Conservation (phyloP, 2,888 invertebrate species). For the Drosophila paranaensis region DNA sequence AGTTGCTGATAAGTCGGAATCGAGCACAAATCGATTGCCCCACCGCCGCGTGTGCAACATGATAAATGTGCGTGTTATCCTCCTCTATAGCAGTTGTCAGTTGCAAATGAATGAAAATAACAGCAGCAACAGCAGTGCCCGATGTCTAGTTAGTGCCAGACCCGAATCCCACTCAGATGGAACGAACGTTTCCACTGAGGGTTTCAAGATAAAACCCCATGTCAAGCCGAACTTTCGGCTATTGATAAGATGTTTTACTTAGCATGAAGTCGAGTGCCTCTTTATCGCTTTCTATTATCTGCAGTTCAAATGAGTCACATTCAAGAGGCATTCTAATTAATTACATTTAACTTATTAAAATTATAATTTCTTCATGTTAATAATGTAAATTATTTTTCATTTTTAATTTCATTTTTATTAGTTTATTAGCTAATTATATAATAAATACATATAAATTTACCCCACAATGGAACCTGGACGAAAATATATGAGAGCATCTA, state of each 20-base stretch:
- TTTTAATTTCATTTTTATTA: too few relatives aligned
- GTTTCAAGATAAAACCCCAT: constrained; percentile 24
- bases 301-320: not conserved
- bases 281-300: constrained; percentile 3
- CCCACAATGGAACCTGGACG: not conserved
- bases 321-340: too few relatives aligned
- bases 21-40: constrained; percentile 74
- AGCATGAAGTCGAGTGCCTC: not conserved
- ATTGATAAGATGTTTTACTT: constrained; percentile 18
- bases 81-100: constrained; percentile 65
- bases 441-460: constrained; percentile 5
- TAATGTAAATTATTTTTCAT: too few relatives aligned
- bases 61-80: constrained; percentile 74
- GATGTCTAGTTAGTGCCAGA: constrained; percentile 34
- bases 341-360: too few relatives aligned
- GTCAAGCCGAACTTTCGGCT: constrained; percentile 10
- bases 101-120: constrained; percentile 64
- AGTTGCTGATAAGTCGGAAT: constrained; percentile 69
- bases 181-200: constrained; percentile 15
- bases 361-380: too few relatives aligned
- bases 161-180: constrained; percentile 32
- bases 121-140: constrained; percentile 22
- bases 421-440: not conserved
- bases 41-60: constrained; percentile 65
- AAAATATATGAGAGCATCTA: not conserved